Evolutionary conservation across 1,140 invertebrate species (phyloP).

Genomic region (Euglossa dilemma): DNA sequence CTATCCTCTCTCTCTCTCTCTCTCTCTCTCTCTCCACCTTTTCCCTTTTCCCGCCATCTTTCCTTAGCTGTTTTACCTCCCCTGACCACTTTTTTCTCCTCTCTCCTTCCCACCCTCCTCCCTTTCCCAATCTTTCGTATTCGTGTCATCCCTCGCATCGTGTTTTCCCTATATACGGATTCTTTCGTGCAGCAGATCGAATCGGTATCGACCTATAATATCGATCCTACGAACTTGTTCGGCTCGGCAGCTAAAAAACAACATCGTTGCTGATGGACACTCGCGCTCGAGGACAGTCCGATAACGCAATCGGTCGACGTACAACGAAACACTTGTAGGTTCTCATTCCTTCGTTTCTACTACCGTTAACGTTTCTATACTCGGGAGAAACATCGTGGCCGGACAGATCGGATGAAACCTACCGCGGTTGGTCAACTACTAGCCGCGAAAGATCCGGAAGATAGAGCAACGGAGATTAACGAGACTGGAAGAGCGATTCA

Average conservation of each 20-base stretch:
- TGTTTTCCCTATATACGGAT: not conserved
- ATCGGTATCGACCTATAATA: not conserved
- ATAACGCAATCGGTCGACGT: not conserved
- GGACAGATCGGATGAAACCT: too few relatives aligned
- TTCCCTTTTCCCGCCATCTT: not conserved
- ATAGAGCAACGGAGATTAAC: too few relatives aligned
- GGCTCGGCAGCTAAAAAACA: not conserved
- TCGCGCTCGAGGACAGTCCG: slow-evolving; percentile 7
- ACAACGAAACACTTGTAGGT: not conserved
- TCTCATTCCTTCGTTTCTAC: not conserved
- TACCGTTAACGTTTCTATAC: too few relatives aligned
- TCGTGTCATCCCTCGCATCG: too few relatives aligned
- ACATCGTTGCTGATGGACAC: not conserved
- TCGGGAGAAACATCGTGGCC: too few relatives aligned
- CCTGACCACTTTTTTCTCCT: too few relatives aligned
- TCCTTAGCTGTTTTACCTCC: not conserved
- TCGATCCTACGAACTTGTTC: not conserved
- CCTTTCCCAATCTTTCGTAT: not conserved
- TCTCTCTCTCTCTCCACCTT: not conserved
- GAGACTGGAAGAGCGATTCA: too few relatives aligned
- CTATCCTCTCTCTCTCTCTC: not conserved
- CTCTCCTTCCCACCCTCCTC: too few relatives aligned
- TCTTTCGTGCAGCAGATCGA: not conserved
- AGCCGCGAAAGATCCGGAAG: too few relatives aligned
- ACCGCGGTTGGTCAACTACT: too few relatives aligned